Base-by-base conservation (phyloP, 2,797 vertebrate genomes). In the Holocentrus rufus region DNA sequence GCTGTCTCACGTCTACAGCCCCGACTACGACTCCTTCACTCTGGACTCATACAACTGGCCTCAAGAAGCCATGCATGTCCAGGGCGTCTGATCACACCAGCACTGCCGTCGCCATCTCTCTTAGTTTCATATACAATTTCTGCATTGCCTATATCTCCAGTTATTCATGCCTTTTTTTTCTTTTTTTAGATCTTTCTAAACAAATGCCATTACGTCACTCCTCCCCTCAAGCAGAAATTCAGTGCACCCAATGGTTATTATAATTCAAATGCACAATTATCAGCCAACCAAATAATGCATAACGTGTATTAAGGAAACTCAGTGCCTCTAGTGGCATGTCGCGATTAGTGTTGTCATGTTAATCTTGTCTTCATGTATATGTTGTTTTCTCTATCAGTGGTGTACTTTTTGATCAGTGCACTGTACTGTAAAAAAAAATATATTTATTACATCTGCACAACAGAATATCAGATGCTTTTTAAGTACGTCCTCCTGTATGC, bases 11-110 rank as follows among this genome's bases (percentile, higher is more conserved):
- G 61, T 98, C 85, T 99, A 99, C 92, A 98, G 93, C 69, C 91
- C 97, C 1, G 95, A 97, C 69, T 99, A 99, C 0, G 96, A 99
- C 82, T 97, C 96, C 1, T 99, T 99, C 88, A 87, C 89, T 44
- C 88, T 95, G 72, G 97, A 99, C 79, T 91, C 92, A 9, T 99
- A 99, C 89, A 83, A n/a, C 44, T 99, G 98, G 98, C 98, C 98
- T 0, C 73, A 93, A 1, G 83, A 93, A 1, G 96, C 97, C 84
- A 97, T 96, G 95, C 85, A 91, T 0, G 93, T 95, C 54, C 98
- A 99, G 91, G 91, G 94, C 1, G 91, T 99, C 44, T 99, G 93
- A 94, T 34, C 62, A 7, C 30, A 5, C 36, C 59, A 47, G n/a
- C 23, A 27, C 42, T 14, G 20, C 57, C 34, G 13, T 8, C 39